A percentile compares a stretch with the other conserved stretches of the same genome.
These are phyloP conservation scores for Apotomis capreana DNA, from an alignment of 2,888 invertebrate genomes.

Conservation along the genomic window DNA sequence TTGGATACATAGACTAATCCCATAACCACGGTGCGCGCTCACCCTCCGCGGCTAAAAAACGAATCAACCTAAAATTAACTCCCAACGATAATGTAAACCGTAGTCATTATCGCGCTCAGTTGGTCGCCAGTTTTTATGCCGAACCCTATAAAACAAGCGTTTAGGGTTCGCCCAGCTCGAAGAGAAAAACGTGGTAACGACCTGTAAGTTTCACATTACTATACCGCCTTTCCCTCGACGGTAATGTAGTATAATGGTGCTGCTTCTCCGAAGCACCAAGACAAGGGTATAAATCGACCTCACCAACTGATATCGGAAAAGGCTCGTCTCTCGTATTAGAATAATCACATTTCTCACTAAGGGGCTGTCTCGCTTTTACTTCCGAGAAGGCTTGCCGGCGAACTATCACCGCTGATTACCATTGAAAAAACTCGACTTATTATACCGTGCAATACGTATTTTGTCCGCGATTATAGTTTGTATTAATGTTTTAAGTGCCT, in stretches of 20 bases:
- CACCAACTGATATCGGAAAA: constrained; percentile 69
- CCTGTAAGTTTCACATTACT: constrained; percentile 18
- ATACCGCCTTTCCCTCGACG: constrained; percentile 10
- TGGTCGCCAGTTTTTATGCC: constrained; percentile 32
- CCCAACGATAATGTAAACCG: constrained; percentile 19
- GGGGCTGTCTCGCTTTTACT: constrained; percentile 74
- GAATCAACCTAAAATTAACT: constrained; percentile 17
- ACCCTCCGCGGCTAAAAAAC: neutral
- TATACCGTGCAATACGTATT: constrained; percentile 34
- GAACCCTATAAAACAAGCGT: constrained; percentile 27
- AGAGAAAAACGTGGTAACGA: constrained; percentile 22
- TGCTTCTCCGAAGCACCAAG: constrained; percentile 31
- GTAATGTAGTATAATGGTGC: constrained; percentile 18
- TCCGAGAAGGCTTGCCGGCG: constrained; percentile 76
- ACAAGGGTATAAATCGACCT: constrained; percentile 44
- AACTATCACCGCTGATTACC: constrained; percentile 77
- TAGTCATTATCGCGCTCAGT: constrained; percentile 35
- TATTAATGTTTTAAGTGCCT: constrained; percentile 28
- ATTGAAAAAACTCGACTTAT: constrained; percentile 61
- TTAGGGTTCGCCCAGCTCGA: constrained; percentile 16
- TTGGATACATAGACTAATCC: neutral
- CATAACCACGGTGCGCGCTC: neutral
- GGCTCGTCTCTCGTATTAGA: constrained; percentile 77
- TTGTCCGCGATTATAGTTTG: constrained; percentile 35
- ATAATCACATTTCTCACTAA: constrained; percentile 79